phyloP scores from a whole-genome alignment of 2,113 vertebrate genomes.

The Chlamydotis undulata region DNA sequence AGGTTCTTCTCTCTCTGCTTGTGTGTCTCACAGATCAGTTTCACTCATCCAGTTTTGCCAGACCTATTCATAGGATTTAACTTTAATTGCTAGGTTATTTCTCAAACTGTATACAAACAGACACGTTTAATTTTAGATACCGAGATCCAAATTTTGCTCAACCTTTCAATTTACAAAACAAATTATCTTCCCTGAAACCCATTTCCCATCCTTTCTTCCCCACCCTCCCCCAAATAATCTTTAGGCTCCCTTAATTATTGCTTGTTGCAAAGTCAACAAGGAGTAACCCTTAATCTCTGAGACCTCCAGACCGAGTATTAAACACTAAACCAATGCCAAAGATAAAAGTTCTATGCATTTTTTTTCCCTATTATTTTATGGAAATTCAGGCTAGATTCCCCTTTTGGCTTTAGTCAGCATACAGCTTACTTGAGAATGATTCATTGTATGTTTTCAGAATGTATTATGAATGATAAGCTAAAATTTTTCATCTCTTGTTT shows the following conservation, averaged over 20 bases:
- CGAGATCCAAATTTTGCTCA: background rate
- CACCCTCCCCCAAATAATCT: background rate
- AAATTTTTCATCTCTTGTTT: conserved; percentile 6
- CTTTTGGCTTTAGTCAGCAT: background rate
- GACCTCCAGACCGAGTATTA: background rate
- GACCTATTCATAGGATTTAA: background rate
- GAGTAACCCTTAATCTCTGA: background rate
- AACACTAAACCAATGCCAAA: background rate
- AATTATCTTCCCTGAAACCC: background rate
- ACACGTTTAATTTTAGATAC: background rate
- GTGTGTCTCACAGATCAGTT: background rate
- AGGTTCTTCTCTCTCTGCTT: background rate
- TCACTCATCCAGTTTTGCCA: background rate
- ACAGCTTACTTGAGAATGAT: background rate
- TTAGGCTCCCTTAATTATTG: background rate
- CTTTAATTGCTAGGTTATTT: background rate
- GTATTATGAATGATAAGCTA: background rate
- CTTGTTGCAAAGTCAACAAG: background rate
- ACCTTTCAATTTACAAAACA: background rate
- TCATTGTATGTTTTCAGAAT: background rate
- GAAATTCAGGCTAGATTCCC: background rate
- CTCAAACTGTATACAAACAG: background rate
- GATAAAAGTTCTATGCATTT: background rate
- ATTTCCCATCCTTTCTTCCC: background rate
- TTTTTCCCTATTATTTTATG: background rate